phyloP scores from a whole-genome alignment of 2,797 vertebrate species.

The Sebastes hubbsi region DNA sequence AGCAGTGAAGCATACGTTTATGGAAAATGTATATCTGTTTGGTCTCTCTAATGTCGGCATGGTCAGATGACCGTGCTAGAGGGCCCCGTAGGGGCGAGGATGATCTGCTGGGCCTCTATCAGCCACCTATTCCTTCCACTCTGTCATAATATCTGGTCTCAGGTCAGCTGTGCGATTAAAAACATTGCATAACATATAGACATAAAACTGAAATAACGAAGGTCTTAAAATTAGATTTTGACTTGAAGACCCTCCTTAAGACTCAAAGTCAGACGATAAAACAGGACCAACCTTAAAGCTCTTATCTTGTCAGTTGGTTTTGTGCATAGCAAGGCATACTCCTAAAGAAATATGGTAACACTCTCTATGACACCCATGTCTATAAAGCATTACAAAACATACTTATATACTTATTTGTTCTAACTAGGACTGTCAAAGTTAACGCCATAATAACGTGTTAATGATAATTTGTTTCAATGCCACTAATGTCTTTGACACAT shows the following conservation, averaged over 20 bases:
- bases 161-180: not conserved
- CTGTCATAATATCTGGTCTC: not conserved
- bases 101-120: not conserved
- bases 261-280: not conserved
- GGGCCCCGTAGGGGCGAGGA: not conserved
- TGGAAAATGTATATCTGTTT: not conserved
- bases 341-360: not conserved
- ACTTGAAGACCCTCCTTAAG: not conserved
- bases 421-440: no score
- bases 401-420: no score
- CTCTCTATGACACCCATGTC: no score
- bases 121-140: not conserved
- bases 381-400: no score
- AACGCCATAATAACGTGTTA: no score
- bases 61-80: not conserved
- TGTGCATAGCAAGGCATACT: not conserved
- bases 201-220: not conserved
- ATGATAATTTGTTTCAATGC: no score
- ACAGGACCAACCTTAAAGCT: not conserved
- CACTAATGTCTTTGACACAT: no score
- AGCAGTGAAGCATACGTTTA: not conserved
- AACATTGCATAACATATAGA: not conserved
- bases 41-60: not conserved
- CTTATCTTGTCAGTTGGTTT: not conserved
- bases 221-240: not conserved